Conservation (phyloP, 2,888 invertebrate genomes). For the Mechanitis messenoides region DNA sequence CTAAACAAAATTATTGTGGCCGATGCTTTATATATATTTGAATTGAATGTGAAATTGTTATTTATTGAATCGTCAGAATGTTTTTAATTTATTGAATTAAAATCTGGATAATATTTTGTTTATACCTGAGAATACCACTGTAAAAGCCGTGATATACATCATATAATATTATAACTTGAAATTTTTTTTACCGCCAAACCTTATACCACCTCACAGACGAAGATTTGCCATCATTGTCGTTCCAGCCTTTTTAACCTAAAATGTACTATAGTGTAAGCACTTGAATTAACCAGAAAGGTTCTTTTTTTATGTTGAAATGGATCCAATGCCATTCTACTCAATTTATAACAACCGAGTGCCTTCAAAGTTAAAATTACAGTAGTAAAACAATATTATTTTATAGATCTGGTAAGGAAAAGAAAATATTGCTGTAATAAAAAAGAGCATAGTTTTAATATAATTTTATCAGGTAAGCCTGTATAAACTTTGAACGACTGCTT, state of each 20-base stretch:
- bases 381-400: too few species aligned
- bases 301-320: too few species aligned
- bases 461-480: too few species aligned
- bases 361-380: too few species aligned
- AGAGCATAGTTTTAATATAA: too few species aligned
- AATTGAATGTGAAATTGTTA: conserved; percentile 70
- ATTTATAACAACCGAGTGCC: too few species aligned
- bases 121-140: conserved; percentile 74
- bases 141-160: conserved; percentile 77
- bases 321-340: too few species aligned
- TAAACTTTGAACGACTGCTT: too few species aligned
- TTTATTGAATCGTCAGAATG: conserved; percentile 72
- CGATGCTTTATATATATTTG: conserved; percentile 61
- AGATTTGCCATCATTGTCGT: not conserved
- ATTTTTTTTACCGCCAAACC: conserved; percentile 53
- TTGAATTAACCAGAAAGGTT: too few species aligned
- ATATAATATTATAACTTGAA: conserved; percentile 70
- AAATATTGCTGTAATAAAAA: too few species aligned
- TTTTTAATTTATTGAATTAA: conserved; percentile 72
- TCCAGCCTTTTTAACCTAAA: not conserved
- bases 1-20: conserved; percentile 54
- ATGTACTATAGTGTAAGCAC: too few species aligned
- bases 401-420: too few species aligned
- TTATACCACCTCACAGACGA: not conserved
- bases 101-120: conserved; percentile 71